These are phyloP conservation scores for Diaphora mendica DNA, from an alignment of 2,888 invertebrate genomes.

Conservation along the genomic window DNA sequence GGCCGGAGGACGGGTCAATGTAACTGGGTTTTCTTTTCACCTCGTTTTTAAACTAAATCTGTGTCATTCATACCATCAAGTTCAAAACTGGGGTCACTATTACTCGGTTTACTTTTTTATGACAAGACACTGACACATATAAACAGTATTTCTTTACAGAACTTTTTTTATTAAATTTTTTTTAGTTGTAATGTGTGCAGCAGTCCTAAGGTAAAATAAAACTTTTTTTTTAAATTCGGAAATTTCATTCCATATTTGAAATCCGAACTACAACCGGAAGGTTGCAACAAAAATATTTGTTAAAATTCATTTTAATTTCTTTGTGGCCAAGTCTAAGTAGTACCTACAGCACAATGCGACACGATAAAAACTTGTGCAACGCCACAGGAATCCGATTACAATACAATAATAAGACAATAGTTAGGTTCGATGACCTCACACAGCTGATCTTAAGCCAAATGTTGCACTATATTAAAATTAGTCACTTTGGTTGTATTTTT, in stretches of 20 bases:
- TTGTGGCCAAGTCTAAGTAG: slow-evolving; percentile 16
- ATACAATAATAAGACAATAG: slow-evolving; percentile 53
- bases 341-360: slow-evolving; percentile 35
- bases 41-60: slow-evolving; percentile 15
- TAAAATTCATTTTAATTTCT: slow-evolving; percentile 8
- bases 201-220: neutral
- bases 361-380: slow-evolving; percentile 51
- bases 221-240: neutral
- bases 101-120: neutral
- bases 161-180: neutral
- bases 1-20: slow-evolving; percentile 14
- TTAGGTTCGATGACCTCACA: slow-evolving; percentile 41
- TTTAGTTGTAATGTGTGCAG: neutral
- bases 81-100: neutral
- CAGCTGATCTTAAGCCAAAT: slow-evolving; percentile 52
- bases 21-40: slow-evolving; percentile 22
- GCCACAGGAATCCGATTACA: slow-evolving; percentile 47
- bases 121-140: neutral
- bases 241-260: slow-evolving; percentile 1
- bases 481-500: slow-evolving; percentile 3
- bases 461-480: slow-evolving; percentile 19
- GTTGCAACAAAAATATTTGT: neutral
- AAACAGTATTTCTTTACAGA: neutral
- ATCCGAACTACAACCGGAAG: neutral
- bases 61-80: slow-evolving; percentile 12